phyloP scores from a whole-genome alignment of 2,797 vertebrate genomes.

The Poeciliopsis paucimaculata region DNA sequence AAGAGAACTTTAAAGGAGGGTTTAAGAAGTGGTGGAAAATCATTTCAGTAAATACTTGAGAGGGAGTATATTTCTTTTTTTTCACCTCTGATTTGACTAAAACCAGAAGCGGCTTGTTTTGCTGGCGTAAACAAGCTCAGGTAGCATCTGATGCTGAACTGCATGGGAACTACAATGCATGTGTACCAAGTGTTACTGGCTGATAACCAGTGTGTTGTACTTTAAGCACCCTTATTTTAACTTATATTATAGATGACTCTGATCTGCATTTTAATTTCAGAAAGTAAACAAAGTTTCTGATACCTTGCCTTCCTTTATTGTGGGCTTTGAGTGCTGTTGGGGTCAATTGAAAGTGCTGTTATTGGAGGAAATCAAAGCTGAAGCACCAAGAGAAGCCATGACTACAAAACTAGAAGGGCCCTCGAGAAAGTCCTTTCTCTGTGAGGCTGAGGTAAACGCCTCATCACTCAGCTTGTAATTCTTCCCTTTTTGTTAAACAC shows the following conservation, averaged over 20 bases:
- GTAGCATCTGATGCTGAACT: slow-evolving; percentile 29
- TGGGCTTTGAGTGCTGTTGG: slow-evolving; percentile 39
- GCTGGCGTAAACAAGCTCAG: slow-evolving; percentile 32
- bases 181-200: slow-evolving; percentile 46
- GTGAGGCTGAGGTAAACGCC: slow-evolving; percentile 56
- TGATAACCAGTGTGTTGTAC: slow-evolving; percentile 47
- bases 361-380: slow-evolving; percentile 60
- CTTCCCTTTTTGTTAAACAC: slow-evolving; percentile 54
- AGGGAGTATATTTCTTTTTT: slow-evolving; percentile 4
- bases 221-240: slow-evolving; percentile 9
- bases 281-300: slow-evolving; percentile 28
- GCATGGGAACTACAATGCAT: slow-evolving; percentile 36
- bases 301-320: slow-evolving; percentile 28
- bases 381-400: slow-evolving; percentile 62
- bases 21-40: slow-evolving; percentile 12
- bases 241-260: background rate
- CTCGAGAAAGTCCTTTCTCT: slow-evolving; percentile 57
- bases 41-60: background rate
- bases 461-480: slow-evolving; percentile 65
- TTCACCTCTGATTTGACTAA: background rate
- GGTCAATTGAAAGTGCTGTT: slow-evolving; percentile 56
- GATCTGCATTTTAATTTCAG: slow-evolving; percentile 13
- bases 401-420: slow-evolving; percentile 49
- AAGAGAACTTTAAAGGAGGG: slow-evolving; percentile 3
- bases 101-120: background rate